Percentiles rank a stretch among this genome's conserved stretches.
phyloP scores from a whole-genome alignment of 1,140 invertebrate genomes.

The Littorina saxatilis region DNA sequence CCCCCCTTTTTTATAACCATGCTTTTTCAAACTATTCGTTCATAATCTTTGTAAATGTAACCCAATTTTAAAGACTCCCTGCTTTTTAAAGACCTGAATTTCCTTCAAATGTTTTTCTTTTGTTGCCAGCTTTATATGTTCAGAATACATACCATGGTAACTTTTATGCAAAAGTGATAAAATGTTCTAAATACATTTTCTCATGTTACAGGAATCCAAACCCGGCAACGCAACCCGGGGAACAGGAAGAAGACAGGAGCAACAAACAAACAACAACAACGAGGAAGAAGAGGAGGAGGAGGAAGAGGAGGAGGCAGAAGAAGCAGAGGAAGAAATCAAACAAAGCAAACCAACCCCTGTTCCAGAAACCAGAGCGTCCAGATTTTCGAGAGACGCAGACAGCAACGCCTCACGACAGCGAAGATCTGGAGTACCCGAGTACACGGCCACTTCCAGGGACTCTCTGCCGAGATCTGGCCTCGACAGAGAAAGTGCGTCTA shows the following conservation, averaged over 20 bases:
- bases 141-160: too few relatives aligned
- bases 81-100: too few relatives aligned
- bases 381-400: background rate
- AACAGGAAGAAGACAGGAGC: too few relatives aligned
- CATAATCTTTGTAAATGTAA: too few relatives aligned
- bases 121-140: too few relatives aligned
- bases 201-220: constrained; percentile 9
- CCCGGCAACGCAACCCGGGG: background rate
- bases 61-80: too few relatives aligned
- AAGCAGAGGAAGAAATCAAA: constrained; percentile 36
- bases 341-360: constrained; percentile 18
- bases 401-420: background rate
- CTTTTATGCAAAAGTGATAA: too few relatives aligned
- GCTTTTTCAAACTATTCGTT: too few relatives aligned
- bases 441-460: background rate
- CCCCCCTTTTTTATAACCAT: too few relatives aligned
- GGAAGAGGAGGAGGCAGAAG: constrained; percentile 26
- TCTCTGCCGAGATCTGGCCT: background rate
- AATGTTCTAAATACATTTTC: too few relatives aligned
- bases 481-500: background rate
- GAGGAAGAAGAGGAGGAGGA: constrained; percentile 39
- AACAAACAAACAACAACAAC: constrained; percentile 12
- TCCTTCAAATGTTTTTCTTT: too few relatives aligned
- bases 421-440: background rate
- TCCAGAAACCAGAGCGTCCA: background rate